phyloP scores from a whole-genome alignment of 2,888 invertebrate genomes.

The Ephialtes manifestator region DNA sequence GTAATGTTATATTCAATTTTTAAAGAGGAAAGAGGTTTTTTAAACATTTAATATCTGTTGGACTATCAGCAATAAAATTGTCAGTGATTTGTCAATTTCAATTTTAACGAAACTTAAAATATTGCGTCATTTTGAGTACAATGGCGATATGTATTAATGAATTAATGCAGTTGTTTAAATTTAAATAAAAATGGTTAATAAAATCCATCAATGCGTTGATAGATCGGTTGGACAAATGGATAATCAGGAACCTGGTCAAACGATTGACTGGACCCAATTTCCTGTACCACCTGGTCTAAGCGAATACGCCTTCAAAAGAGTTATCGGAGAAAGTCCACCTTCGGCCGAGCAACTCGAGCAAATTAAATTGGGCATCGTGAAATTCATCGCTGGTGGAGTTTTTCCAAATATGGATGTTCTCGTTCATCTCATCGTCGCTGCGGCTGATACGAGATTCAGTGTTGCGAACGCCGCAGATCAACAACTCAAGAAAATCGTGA shows the following conservation, averaged over 20 bases:
- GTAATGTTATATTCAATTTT: slow-evolving; percentile 85
- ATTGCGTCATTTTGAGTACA: not conserved
- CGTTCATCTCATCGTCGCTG: slow-evolving; percentile 93
- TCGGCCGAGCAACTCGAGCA: slow-evolving; percentile 93
- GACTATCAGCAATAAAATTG: not conserved
- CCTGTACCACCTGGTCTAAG: slow-evolving; percentile 93
- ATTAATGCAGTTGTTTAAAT: not conserved
- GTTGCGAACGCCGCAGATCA: slow-evolving; percentile 95
- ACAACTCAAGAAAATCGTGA: slow-evolving; percentile 92
- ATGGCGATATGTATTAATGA: not conserved
- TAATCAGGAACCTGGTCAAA: slow-evolving; percentile 85
- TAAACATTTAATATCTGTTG: not conserved
- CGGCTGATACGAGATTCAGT: slow-evolving; percentile 95
- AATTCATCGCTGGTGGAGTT: slow-evolving; percentile 93
- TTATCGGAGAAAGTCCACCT: slow-evolving; percentile 90
- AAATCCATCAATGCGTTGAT: slow-evolving; percentile 54
- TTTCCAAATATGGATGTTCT: slow-evolving; percentile 92
- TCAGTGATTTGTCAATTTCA: not conserved
- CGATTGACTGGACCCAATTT: slow-evolving; percentile 82
- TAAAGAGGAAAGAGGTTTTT: not conserved
- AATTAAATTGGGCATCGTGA: slow-evolving; percentile 93
- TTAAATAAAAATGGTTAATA: not conserved
- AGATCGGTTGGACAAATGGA: slow-evolving; percentile 87
- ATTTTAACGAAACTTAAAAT: not conserved
- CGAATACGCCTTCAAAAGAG: slow-evolving; percentile 91